These are phyloP conservation scores for Kryptopterus vitreolus DNA, from an alignment of 2,797 vertebrate genomes.

Conservation along the genomic window DNA sequence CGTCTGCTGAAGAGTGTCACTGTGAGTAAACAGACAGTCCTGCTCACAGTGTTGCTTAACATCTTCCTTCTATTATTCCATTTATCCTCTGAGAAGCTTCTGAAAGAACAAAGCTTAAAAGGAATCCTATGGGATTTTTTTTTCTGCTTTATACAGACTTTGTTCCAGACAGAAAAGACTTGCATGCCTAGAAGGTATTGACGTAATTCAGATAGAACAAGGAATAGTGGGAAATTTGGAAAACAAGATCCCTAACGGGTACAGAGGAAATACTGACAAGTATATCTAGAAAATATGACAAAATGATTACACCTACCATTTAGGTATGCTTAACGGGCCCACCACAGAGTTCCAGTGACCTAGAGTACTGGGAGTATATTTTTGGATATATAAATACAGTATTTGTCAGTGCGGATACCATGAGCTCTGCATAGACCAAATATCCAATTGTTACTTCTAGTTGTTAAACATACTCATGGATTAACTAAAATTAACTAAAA, in stretches of 20 bases:
- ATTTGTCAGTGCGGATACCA: not conserved
- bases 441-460: not conserved
- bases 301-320: not conserved
- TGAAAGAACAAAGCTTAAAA: not conserved
- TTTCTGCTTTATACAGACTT: constrained; percentile 6
- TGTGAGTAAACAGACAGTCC: constrained; percentile 43
- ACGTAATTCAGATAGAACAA: not conserved
- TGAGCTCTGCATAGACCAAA: not conserved
- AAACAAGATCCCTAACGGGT: not conserved
- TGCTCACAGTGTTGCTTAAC: constrained; percentile 30
- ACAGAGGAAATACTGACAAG: not conserved
- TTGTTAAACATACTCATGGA: not conserved
- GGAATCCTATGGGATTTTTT: not conserved
- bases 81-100: constrained; percentile 28
- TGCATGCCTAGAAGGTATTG: constrained; percentile 5
- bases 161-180: not conserved
- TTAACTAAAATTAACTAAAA: not conserved
- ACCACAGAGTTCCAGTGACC: not conserved
- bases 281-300: not conserved
- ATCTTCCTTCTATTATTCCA: constrained; percentile 21
- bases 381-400: not conserved
- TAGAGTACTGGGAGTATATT: not conserved
- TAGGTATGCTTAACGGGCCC: not conserved
- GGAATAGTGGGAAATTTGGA: not conserved
- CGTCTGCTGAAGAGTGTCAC: constrained; percentile 31